Conservation (phyloP, 2,888 invertebrate genomes). For the Cephus nigrinus region DNA sequence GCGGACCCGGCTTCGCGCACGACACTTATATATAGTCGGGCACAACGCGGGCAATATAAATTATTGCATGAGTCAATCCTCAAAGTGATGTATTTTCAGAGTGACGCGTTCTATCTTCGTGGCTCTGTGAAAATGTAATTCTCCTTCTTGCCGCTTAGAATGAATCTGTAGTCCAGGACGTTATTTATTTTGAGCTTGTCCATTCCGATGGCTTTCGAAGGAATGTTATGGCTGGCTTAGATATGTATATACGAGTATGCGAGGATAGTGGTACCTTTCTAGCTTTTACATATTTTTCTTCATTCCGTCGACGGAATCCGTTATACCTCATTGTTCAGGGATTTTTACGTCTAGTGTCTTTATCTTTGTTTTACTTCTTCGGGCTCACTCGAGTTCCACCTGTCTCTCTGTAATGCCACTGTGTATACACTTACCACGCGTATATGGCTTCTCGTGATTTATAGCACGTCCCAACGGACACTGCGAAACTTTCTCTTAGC, state of each 20-base stretch:
- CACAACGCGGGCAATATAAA: slow-evolving; percentile 40
- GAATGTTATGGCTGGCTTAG: background rate
- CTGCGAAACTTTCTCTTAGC: background rate
- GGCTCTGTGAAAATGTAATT: background rate
- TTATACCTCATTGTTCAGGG: background rate
- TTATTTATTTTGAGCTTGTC: background rate
- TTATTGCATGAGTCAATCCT: slow-evolving; percentile 44
- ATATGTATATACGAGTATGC: background rate
- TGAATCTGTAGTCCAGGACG: background rate
- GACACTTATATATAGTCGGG: slow-evolving; percentile 50
- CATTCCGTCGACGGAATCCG: background rate
- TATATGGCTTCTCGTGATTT: background rate
- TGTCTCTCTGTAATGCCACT: background rate
- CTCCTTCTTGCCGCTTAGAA: background rate
- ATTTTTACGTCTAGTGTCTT: background rate
- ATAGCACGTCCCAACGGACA: background rate
- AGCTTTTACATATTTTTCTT: background rate
- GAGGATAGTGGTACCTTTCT: background rate
- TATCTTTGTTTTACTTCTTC: background rate
- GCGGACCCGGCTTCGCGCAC: slow-evolving; percentile 41
- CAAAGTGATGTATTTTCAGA: slow-evolving; percentile 22
- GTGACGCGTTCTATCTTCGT: background rate
- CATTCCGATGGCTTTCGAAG: background rate
- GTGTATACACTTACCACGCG: background rate
- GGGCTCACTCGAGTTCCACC: background rate